Evolutionary conservation across 2,888 invertebrate species (phyloP).

Genomic region (Drosophila affinis): DNA sequence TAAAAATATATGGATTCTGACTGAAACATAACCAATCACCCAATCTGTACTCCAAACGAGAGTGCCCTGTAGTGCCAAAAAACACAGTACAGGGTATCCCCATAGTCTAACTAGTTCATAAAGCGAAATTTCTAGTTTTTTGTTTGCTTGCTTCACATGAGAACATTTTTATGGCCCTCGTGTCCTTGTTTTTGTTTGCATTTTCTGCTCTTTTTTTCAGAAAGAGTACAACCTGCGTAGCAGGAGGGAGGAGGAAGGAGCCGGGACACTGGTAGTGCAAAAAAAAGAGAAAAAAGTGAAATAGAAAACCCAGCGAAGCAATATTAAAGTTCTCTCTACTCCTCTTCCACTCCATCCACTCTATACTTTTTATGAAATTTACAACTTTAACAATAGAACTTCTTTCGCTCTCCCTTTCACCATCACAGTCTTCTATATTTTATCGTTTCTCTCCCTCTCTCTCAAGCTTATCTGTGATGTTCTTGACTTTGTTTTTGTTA

Average conservation of each 20-base stretch:
- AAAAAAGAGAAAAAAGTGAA: constrained; percentile 57
- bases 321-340: constrained; percentile 31
- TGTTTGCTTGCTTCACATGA: constrained; percentile 38
- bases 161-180: constrained; percentile 71
- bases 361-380: constrained; percentile 38
- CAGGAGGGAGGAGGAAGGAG: background rate
- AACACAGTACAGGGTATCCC: background rate
- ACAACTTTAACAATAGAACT: constrained; percentile 48
- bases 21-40: too few species aligned
- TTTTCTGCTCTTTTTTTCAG: background rate
- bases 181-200: constrained; percentile 63
- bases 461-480: constrained; percentile 44
- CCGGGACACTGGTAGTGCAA: constrained; percentile 6
- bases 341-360: background rate
- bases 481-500: constrained; percentile 61
- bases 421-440: constrained; percentile 36
- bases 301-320: constrained; percentile 60
- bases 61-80: background rate
- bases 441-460: background rate
- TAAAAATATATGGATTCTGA: background rate
- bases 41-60: background rate
- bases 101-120: background rate
- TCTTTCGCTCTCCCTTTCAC: constrained; percentile 3
- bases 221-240: background rate
- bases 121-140: background rate